A percentile compares a stretch with the other conserved stretches of the same genome.
phyloP scores from a whole-genome alignment of 2,113 vertebrate species.

The Rhabdomys dilectus region DNA sequence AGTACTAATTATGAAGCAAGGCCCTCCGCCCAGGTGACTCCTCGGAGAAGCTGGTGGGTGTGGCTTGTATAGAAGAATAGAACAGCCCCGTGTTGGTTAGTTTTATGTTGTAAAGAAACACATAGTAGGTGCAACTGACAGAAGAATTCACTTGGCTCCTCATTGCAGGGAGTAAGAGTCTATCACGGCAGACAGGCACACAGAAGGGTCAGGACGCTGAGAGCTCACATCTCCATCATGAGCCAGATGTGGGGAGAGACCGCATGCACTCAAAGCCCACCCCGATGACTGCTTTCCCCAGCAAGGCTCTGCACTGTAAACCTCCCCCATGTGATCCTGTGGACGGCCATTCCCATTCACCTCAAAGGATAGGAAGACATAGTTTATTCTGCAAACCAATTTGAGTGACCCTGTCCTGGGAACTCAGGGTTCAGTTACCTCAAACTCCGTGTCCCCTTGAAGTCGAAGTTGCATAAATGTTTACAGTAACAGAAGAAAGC shows the following conservation, averaged over 20 bases:
- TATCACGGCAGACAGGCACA: neutral
- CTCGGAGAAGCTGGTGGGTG: rapidly evolving
- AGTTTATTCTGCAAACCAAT: neutral
- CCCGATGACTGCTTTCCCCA: neutral
- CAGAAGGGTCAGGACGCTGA: neutral
- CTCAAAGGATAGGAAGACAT: neutral
- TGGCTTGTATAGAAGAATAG: too few relatives aligned
- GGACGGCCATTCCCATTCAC: neutral
- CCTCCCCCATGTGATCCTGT: neutral
- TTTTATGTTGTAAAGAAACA: neutral
- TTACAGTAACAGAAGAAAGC: neutral
- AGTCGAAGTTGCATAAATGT: neutral
- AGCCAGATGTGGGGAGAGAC: neutral
- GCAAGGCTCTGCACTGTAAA: neutral
- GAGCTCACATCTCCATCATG: neutral
- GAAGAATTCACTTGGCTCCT: neutral
- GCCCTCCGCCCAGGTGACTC: neutral
- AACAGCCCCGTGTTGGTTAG: too few relatives aligned
- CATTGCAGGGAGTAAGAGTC: neutral
- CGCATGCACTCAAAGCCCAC: neutral
- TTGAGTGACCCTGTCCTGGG: neutral
- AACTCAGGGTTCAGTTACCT: neutral
- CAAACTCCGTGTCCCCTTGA: neutral
- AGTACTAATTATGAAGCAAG: neutral
- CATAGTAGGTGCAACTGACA: neutral